Conservation (phyloP, 2,888 invertebrate species). For the Mythimna impura region DNA sequence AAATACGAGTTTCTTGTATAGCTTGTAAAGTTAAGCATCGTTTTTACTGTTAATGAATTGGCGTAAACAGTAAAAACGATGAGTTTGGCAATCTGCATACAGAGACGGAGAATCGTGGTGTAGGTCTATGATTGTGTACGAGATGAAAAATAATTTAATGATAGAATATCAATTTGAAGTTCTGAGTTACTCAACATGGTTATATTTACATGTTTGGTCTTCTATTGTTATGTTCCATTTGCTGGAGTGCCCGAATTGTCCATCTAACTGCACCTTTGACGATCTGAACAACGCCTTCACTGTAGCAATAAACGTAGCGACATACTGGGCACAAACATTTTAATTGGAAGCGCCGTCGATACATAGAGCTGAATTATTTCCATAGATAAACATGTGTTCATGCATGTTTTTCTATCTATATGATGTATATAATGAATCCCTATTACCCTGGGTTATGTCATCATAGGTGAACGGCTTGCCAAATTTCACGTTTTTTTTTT, state of each 20-base stretch:
- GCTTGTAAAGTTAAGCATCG: neutral
- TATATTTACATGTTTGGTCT: neutral
- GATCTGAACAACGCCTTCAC: neutral
- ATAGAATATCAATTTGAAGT: neutral
- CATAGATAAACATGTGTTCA: neutral
- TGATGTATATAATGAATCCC: too few relatives aligned
- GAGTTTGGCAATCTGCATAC: neutral
- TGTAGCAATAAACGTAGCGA: neutral
- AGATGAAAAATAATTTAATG: neutral
- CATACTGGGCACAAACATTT: neutral
- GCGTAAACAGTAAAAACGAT: neutral
- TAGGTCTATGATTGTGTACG: fast-evolving
- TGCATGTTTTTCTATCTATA: neutral
- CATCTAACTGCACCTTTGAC: neutral
- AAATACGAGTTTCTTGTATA: neutral
- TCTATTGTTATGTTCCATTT: neutral
- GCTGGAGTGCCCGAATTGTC: neutral
- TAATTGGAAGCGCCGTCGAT: too few relatives aligned
- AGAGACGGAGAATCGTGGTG: neutral
- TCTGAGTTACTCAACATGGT: neutral
- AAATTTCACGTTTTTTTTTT: too few relatives aligned
- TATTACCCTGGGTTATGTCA: too few relatives aligned
- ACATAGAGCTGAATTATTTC: neutral
- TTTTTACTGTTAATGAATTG: neutral
- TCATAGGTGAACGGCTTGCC: too few relatives aligned